Evolutionary conservation across 2,797 vertebrate genomes (phyloP).

Genomic region (Periparus ater): DNA sequence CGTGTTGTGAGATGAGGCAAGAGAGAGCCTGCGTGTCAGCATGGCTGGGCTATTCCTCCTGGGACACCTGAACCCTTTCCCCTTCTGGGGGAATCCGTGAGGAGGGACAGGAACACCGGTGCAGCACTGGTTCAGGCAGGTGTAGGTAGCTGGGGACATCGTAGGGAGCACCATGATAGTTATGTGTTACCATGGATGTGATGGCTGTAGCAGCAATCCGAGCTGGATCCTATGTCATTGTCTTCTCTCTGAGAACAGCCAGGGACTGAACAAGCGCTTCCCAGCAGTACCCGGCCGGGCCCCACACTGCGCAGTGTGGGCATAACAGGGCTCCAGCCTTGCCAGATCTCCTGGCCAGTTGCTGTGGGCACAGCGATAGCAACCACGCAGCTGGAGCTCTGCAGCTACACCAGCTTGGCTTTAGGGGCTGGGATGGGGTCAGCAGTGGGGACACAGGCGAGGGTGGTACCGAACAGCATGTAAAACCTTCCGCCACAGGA

Average conservation of each 20-base stretch:
- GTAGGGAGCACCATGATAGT: not conserved
- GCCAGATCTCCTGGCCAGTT: not conserved
- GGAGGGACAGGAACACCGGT: no score
- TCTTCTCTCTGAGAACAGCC: not conserved
- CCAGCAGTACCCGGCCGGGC: not conserved
- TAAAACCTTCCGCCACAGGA: not conserved
- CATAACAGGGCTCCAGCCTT: not conserved
- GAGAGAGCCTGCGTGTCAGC: not conserved
- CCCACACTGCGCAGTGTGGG: not conserved
- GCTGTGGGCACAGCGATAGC: rapidly evolving
- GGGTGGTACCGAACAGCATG: no score
- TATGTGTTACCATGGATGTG: rapidly evolving
- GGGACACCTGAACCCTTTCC: not conserved
- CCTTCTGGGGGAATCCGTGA: no score
- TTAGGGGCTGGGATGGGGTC: not conserved
- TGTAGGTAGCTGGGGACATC: no score
- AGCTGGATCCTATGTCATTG: rapidly evolving
- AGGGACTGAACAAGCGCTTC: not conserved
- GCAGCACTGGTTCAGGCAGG: not conserved
- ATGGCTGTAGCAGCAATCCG: not conserved
- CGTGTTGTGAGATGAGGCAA: not conserved
- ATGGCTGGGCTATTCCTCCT: not conserved
- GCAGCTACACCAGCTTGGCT: not conserved
- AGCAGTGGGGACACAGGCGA: not conserved
- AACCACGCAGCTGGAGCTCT: not conserved